Evolutionary conservation across 2,797 vertebrate genomes (phyloP), one percentile per base, ranked within the genome.

Genomic region (Margarornis squamiger): DNA sequence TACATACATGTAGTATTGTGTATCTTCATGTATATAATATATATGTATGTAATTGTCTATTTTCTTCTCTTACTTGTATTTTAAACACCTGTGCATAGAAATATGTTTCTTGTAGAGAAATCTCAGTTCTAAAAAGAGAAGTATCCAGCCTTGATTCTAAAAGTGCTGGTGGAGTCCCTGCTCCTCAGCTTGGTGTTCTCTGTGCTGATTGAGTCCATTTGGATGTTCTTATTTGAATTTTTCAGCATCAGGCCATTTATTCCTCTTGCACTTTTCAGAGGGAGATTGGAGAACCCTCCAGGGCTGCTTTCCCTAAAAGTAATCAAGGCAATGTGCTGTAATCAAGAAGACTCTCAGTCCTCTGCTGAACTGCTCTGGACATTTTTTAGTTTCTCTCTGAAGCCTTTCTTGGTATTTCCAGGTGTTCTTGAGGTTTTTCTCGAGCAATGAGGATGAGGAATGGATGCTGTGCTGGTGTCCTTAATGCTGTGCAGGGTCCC

Each of bases 401-500:
- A 21, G 1, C 11, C 13, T 45, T 32, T 34, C 34, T 12, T 11
- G 3, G 12, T 52, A 1, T 61, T 85, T 65, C 24, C 22, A 5
- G 46, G 20, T 57, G 34, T 41, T 41, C 3, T 34, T n/a, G 34
- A 24, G 14, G 11, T 36, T 46, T 82, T 48, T 43, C 59, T 51
- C 19, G n/a, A 57, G 32, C 16, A 13, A 0, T 16, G 32, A 45
- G 20, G 49, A 36, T 12, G 41, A 65, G 29, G 63, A 38, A 11
- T 8, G 12, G 14, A 0, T 52, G 17, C 43, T 52, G 8, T 14
- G 17, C 8, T 43, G 51, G 3, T 57, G 49, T 66, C 51, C 48
- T 43, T 19, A 3, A 3, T 6, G 27, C 38, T 26, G 18, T 1
- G 2, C 4, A 5, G 4, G 11, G 26, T 5, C 51, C 30, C 38